phyloP scores from a whole-genome alignment of 2,888 invertebrate species.

The Drosophila niveifrons region DNA sequence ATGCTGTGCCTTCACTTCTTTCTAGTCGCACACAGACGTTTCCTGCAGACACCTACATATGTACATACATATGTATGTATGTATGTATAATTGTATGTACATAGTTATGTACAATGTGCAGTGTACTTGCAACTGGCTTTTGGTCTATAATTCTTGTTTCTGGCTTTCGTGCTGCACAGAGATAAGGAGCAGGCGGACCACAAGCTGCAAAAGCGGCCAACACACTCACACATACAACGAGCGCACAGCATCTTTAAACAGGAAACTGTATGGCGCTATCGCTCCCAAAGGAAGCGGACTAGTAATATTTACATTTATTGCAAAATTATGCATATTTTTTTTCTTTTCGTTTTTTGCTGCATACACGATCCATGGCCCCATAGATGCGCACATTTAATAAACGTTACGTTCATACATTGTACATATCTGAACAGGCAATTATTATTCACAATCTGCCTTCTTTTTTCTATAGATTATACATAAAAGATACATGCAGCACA shows the following conservation, averaged over 20 bases:
- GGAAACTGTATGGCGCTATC: constrained; percentile 75
- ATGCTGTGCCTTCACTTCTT: constrained; percentile 66
- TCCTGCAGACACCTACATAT: constrained; percentile 52
- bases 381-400: constrained; percentile 18
- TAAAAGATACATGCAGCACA: neutral
- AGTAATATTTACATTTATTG: constrained; percentile 65
- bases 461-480: constrained; percentile 7
- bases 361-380: constrained; percentile 33
- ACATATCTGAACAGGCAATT: constrained; percentile 5
- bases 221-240: constrained; percentile 6
- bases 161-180: constrained; percentile 70
- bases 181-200: constrained; percentile 69
- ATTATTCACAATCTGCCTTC: constrained; percentile 13
- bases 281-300: constrained; percentile 73
- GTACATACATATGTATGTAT: neutral
- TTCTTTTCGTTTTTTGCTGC: constrained; percentile 9
- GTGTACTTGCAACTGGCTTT: constrained; percentile 74
- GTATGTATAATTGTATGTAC: constrained; percentile 17
- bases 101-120: constrained; percentile 11
- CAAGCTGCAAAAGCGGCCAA: constrained; percentile 30
- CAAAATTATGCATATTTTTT: constrained; percentile 63
- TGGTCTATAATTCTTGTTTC: constrained; percentile 80
- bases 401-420: constrained; percentile 1
- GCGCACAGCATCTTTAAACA: constrained; percentile 54
- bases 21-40: constrained; percentile 59